Evolutionary conservation across 2,888 invertebrate genomes (phyloP).

Genomic region (Diadegma fenestrale): DNA sequence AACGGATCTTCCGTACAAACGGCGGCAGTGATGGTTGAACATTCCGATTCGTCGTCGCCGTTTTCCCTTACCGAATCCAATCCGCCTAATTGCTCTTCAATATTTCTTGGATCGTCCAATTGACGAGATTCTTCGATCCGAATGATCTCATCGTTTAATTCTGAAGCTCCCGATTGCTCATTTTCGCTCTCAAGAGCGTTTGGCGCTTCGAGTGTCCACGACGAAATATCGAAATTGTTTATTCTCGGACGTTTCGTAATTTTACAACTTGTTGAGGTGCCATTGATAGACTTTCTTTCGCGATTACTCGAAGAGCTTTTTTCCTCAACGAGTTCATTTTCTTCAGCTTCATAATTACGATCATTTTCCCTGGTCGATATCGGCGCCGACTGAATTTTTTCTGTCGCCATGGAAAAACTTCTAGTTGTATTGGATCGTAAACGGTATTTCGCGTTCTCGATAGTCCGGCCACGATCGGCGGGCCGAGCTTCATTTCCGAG

Average conservation of each 20-base stretch:
- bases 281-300: slow-evolving; percentile 69
- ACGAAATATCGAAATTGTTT: slow-evolving; percentile 74
- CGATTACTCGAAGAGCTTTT: slow-evolving; percentile 46
- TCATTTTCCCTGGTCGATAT: slow-evolving; percentile 88
- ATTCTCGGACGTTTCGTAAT: slow-evolving; percentile 66
- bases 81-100: no score
- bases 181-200: slow-evolving; percentile 73
- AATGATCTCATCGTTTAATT: slow-evolving; percentile 74
- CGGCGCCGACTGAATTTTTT: slow-evolving; percentile 86
- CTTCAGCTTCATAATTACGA: slow-evolving; percentile 85
- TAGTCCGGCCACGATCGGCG: slow-evolving; percentile 85
- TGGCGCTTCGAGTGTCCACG: slow-evolving; percentile 71
- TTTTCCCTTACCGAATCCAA: slow-evolving; percentile 57
- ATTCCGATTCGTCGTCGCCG: slow-evolving; percentile 81
- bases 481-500: slow-evolving; percentile 69
- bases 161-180: slow-evolving; percentile 71
- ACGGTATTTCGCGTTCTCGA: slow-evolving; percentile 89
- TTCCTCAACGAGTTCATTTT: slow-evolving; percentile 64
- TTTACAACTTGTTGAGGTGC: slow-evolving; percentile 60
- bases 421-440: slow-evolving; percentile 60
- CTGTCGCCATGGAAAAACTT: background rate
- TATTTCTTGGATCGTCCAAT: no score
- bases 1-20: slow-evolving; percentile 91
- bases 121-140: slow-evolving; percentile 73
- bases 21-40: slow-evolving; percentile 89